Evolutionary conservation across 2,113 vertebrate genomes (phyloP), one percentile per base, ranked within the genome.

Genomic region (Camarhynchus parvulus): DNA sequence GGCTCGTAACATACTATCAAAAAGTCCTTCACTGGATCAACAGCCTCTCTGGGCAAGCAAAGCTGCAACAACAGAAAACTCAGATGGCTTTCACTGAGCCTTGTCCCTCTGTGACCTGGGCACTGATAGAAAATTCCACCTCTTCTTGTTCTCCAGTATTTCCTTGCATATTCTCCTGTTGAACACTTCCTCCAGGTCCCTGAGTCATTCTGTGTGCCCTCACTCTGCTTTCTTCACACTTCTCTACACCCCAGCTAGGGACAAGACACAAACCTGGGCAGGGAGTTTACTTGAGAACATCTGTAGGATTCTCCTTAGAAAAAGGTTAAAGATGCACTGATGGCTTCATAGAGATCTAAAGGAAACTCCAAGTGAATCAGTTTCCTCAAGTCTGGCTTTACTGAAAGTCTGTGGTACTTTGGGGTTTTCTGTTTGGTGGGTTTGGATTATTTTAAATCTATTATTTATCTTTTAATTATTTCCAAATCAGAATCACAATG

Each of bases 231-330:
- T 46, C 22, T 49, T 53, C 61, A 55, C 10, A 9, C 16, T 31
- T 22, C 74, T 41, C 37, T 25, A 10, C 16, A 11, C 16, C 55
- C 30, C 2, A 11, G 3, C 10, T 3, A 23, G 1, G 3, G 11
- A 75, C 13, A 69, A 55, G 47, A 49, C 17, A 41, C 8, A 44
- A 79, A 24, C 9, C 17, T 21, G 7, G 10, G 15, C 84, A 64
- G 25, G 52, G 13, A 80, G 14, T 7, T 75, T 19, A 22, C 21
- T 19, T 5, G 18, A 82, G n/a, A 59, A 66, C 3, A 15, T 33
- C 22, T 41, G 10, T 19, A 47, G 28, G 63, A 1, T 3, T 27
- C 5, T 22, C 62, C 16, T 59, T 4, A 28, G 66, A 42, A 62
- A 50, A 28, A 55, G 2, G 46, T 33, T 44, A 41, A 86, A 72